Conservation (phyloP, 2,888 invertebrate species). For the Mimas tiliae region DNA sequence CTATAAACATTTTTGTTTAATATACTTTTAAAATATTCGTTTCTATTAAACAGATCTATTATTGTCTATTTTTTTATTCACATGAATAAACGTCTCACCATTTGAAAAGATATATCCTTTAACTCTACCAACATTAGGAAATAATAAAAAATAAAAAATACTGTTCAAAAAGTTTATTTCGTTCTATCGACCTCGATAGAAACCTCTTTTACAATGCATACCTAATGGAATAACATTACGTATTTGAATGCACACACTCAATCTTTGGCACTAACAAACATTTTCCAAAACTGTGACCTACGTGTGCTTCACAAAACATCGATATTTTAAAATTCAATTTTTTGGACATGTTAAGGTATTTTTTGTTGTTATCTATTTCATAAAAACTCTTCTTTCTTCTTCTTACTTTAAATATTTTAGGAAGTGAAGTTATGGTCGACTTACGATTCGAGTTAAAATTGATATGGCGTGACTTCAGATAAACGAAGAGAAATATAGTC, state of each 20-base stretch:
- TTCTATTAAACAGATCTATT: too few relatives aligned
- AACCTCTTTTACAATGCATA: not conserved
- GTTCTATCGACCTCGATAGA: slow-evolving; percentile 9
- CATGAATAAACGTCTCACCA: not conserved
- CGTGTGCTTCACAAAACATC: not conserved
- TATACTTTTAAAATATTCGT: too few relatives aligned
- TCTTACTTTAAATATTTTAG: too few relatives aligned
- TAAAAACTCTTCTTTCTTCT: not conserved
- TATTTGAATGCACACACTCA: slow-evolving; percentile 13
- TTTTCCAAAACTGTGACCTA: not conserved
- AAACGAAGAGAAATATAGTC: too few relatives aligned
- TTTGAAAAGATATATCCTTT: not conserved
- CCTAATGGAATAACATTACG: slow-evolving; percentile 27
- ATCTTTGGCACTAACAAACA: slow-evolving; percentile 25
- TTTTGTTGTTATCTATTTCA: not conserved
- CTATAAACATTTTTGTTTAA: too few relatives aligned
- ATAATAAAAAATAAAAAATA: not conserved
- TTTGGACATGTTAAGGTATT: slow-evolving; percentile 10
- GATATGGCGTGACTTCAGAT: too few relatives aligned
- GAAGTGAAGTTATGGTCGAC: too few relatives aligned
- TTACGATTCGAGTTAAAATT: too few relatives aligned
- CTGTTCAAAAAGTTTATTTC: slow-evolving; percentile 13
- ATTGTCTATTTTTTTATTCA: too few relatives aligned
- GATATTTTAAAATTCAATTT: not conserved
- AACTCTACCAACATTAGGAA: not conserved